Conservation (phyloP, 2,113 vertebrate species). For the Tringa solitaria region DNA sequence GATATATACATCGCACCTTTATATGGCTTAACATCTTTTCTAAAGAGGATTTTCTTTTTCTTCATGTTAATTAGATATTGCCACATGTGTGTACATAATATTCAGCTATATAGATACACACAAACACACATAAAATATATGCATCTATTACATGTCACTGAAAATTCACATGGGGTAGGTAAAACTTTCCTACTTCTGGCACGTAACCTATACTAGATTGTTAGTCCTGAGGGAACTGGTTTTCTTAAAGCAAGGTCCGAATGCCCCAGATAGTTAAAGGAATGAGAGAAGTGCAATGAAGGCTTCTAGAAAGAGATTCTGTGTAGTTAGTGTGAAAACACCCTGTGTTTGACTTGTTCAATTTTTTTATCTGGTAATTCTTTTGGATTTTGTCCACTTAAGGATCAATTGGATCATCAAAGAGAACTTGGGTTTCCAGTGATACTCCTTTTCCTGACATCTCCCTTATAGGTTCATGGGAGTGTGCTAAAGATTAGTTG, state of each 20-base stretch:
- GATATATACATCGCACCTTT: constrained; percentile 60
- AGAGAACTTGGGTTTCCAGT: not conserved
- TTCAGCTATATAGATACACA: not conserved
- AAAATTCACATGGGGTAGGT: not conserved
- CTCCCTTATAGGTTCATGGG: not conserved
- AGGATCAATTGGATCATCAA: not conserved
- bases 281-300: not conserved
- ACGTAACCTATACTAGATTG: not conserved
- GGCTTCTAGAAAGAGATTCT: not conserved
- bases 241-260: not conserved
- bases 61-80: constrained; percentile 60
- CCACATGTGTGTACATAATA: not conserved
- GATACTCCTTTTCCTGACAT: not conserved
- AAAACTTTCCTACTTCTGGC: not conserved
- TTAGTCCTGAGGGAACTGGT: not conserved
- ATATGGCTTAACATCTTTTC: constrained; percentile 53
- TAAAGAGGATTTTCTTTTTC: constrained; percentile 42
- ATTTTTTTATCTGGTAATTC: not conserved
- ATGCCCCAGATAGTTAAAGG: not conserved
- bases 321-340: not conserved
- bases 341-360: not conserved
- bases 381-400: not conserved
- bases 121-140: not conserved
- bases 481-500: not conserved
- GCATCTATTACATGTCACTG: not conserved